A percentile compares a stretch with the other conserved stretches of the same genome.
Evolutionary conservation across 2,888 invertebrate species (phyloP).

Genomic region (Dichetophora obliterata): DNA sequence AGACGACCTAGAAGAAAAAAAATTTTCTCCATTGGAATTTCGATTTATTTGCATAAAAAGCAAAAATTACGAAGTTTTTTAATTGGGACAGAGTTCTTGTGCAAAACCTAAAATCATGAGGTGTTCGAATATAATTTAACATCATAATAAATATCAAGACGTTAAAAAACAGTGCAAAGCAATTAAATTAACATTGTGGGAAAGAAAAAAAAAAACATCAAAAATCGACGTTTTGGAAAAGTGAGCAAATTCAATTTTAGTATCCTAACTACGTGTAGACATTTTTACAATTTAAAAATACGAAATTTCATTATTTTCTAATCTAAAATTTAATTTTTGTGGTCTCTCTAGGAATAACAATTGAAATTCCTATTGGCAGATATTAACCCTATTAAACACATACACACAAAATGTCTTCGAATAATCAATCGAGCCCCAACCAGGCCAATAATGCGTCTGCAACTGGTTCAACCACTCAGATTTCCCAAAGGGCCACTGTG

Average conservation of each 20-base stretch:
- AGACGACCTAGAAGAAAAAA: conserved; percentile 36
- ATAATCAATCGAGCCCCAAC: conserved; percentile 63
- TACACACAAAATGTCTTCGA: conserved; percentile 63
- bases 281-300: conserved; percentile 9
- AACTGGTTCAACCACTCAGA: conserved; percentile 40
- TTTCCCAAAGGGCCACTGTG: conserved; percentile 44
- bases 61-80: conserved; percentile 33
- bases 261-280: conserved; percentile 18
- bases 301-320: background rate
- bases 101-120: background rate
- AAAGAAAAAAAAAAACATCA: conserved; percentile 8
- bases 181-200: background rate
- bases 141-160: background rate
- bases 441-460: conserved; percentile 48
- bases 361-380: conserved; percentile 1
- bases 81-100: conserved; percentile 17
- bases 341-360: conserved; percentile 8
- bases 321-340: background rate
- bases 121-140: conserved; percentile 25
- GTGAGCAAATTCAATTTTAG: conserved; percentile 18
- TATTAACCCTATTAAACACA: conserved; percentile 8
- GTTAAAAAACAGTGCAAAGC: background rate
- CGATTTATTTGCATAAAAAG: conserved; percentile 41
- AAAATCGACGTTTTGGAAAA: conserved; percentile 12
- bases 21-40: conserved; percentile 42